Conservation (phyloP, 2,113 vertebrate species). For the Peromyscus polionotus region DNA sequence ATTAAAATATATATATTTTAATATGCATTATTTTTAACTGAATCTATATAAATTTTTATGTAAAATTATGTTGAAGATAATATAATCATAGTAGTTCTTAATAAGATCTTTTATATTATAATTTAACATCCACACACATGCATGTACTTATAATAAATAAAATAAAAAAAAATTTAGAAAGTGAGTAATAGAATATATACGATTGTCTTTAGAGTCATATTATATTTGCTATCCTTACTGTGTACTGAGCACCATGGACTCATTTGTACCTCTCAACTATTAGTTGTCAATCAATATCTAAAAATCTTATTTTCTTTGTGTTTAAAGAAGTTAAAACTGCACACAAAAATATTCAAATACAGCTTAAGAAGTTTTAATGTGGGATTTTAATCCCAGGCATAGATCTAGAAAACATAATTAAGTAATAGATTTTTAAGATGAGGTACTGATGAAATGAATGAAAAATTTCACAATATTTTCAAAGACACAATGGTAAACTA, state of each 20-base stretch:
- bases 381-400: conserved; percentile 2
- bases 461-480: conserved; percentile 43
- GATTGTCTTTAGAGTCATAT: neutral
- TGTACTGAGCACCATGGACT: neutral
- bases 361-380: neutral
- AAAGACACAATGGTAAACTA: conserved; percentile 3
- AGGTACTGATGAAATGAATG: conserved; percentile 43
- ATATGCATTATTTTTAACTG: neutral
- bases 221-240: neutral
- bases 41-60: neutral
- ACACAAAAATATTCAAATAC: neutral
- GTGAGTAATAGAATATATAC: neutral
- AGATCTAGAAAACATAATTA: conserved; percentile 66
- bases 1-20: neutral
- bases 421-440: conserved; percentile 52
- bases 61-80: neutral
- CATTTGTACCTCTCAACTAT: conserved; percentile 14
- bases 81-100: neutral
- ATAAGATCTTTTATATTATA: no score
- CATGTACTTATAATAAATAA: neutral
- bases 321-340: neutral
- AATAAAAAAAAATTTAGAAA: neutral
- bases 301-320: neutral
- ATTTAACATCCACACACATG: neutral
- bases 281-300: neutral